Evolutionary conservation across 2,797 vertebrate species (phyloP).

Genomic region (Phalanger gymnotis): DNA sequence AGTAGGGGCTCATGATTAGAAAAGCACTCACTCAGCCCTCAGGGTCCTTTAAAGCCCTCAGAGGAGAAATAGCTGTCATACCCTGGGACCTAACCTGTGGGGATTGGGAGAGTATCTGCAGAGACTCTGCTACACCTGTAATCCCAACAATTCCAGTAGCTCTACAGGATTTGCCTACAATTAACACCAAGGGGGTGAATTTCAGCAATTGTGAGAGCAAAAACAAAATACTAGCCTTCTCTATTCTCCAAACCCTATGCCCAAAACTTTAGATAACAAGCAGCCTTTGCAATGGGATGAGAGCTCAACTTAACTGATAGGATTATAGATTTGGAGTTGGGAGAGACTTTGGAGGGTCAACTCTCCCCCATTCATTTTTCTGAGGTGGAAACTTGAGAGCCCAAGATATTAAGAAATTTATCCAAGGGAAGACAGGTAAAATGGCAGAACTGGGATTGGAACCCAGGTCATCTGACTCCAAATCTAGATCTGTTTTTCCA

Average conservation of each 20-base stretch:
- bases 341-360: background rate
- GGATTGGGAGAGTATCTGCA: background rate
- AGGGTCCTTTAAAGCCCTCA: background rate
- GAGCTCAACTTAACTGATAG: background rate
- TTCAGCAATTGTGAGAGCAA: background rate
- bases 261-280: background rate
- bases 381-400: background rate
- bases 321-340: background rate
- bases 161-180: background rate
- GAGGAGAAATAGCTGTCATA: background rate
- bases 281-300: accelerated
- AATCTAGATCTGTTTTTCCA: background rate
- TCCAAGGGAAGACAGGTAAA: background rate
- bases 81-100: background rate
- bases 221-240: background rate
- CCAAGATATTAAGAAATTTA: background rate
- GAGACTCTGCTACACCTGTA: background rate
- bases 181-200: background rate
- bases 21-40: background rate
- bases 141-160: background rate
- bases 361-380: background rate
- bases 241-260: background rate
- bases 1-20: background rate
- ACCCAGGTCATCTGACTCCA: background rate
- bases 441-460: background rate